Conservation (phyloP, 2,113 vertebrate genomes). For the Chloropsis cyanopogon region DNA sequence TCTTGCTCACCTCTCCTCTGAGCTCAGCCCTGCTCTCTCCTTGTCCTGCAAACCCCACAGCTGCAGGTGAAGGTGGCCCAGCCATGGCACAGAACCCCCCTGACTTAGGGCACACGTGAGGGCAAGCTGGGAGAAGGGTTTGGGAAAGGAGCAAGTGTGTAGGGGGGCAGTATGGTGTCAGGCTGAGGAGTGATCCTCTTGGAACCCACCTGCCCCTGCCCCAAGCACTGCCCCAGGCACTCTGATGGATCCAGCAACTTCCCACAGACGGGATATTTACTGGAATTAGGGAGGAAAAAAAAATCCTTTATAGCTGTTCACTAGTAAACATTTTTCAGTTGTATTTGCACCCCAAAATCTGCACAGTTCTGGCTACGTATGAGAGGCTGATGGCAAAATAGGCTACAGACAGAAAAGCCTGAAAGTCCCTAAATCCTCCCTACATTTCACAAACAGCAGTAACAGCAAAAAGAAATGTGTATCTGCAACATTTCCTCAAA, state of each 20-base stretch:
- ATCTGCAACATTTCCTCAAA: background rate
- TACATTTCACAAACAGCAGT: background rate
- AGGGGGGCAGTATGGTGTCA: fast-evolving
- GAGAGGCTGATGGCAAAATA: background rate
- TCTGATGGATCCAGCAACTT: fast-evolving
- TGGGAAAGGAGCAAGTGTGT: background rate
- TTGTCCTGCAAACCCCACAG: fast-evolving
- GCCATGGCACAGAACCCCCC: fast-evolving
- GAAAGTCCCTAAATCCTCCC: background rate
- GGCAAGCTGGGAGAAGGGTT: background rate
- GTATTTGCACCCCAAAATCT: background rate
- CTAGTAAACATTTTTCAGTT: background rate
- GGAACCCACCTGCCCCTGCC: background rate
- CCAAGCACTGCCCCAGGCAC: background rate
- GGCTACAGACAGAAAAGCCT: background rate
- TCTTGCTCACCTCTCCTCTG: background rate
- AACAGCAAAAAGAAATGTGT: background rate
- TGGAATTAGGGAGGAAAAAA: background rate
- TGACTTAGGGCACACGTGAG: fast-evolving
- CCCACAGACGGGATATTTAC: background rate
- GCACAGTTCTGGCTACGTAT: background rate
- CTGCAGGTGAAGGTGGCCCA: background rate
- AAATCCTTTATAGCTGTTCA: background rate
- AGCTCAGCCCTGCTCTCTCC: background rate
- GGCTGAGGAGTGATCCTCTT: background rate